These are phyloP conservation scores for Gymnodraco acuticeps DNA, from an alignment of 2,797 vertebrate species.

Conservation along the genomic window DNA sequence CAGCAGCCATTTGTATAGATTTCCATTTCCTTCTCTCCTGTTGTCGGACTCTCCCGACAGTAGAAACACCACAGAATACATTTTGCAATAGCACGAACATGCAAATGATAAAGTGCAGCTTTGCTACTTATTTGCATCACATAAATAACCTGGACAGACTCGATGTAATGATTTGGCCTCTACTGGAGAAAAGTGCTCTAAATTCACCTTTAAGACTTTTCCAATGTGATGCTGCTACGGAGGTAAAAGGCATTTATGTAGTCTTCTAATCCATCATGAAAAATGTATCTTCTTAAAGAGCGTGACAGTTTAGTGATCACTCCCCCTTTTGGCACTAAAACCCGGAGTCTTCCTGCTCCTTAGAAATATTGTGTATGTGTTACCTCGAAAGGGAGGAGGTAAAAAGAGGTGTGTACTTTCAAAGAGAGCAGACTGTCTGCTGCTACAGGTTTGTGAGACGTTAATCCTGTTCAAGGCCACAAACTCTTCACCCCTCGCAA, in stretches of 20 bases:
- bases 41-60: conserved; percentile 8
- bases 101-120: conserved; percentile 23
- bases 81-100: conserved; percentile 7
- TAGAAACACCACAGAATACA: conserved; percentile 15
- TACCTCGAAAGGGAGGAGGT: conserved; percentile 72
- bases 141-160: neutral
- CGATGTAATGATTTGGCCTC: conserved; percentile 8
- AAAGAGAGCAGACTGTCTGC: conserved; percentile 59
- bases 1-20: conserved; percentile 41
- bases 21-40: conserved; percentile 32
- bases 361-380: conserved; percentile 67
- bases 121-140: conserved; percentile 36
- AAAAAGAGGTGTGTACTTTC: conserved; percentile 57
- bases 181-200: neutral
- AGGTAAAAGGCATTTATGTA: conserved; percentile 31
- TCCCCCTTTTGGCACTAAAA: conserved; percentile 42
- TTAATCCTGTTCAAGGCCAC: conserved; percentile 73
- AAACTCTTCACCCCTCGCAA: conserved; percentile 48
- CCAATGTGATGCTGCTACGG: conserved; percentile 26
- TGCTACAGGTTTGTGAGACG: conserved; percentile 38
- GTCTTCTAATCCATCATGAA: conserved; percentile 31
- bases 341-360: conserved; percentile 33
- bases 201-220: conserved; percentile 30
- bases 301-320: conserved; percentile 20
- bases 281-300: conserved; percentile 23